Evolutionary conservation across 2,888 invertebrate species (phyloP).

Genomic region (Chironomus riparius): DNA sequence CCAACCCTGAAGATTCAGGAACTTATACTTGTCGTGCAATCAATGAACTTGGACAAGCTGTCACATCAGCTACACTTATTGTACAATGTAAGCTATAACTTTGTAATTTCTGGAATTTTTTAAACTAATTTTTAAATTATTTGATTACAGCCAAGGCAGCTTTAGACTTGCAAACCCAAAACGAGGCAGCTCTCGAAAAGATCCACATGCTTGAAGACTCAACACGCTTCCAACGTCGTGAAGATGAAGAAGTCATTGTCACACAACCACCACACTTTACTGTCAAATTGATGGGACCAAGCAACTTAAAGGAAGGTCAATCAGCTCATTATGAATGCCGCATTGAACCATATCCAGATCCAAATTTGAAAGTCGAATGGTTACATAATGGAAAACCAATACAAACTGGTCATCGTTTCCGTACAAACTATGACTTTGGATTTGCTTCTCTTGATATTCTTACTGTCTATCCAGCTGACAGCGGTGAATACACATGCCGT

Average conservation of each 20-base stretch:
- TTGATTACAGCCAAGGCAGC: constrained; percentile 65
- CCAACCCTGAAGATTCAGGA: constrained; percentile 91
- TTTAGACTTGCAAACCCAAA: constrained; percentile 77
- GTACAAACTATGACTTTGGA: constrained; percentile 93
- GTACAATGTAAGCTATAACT: constrained; percentile 62
- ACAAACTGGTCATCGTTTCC: constrained; percentile 80
- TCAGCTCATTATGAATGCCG: constrained; percentile 89
- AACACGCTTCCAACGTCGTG: constrained; percentile 65
- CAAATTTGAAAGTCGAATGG: constrained; percentile 84
- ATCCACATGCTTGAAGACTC: constrained; percentile 78
- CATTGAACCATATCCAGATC: constrained; percentile 86
- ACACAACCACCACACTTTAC: constrained; percentile 79
- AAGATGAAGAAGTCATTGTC: constrained; percentile 70
- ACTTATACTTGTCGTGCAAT: constrained; percentile 90
- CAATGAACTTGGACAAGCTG: constrained; percentile 90
- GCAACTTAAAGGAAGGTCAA: constrained; percentile 76
- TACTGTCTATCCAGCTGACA: constrained; percentile 88
- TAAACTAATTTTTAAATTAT: not conserved
- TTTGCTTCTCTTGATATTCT: constrained; percentile 93
- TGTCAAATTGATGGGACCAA: constrained; percentile 76
- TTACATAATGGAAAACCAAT: constrained; percentile 86
- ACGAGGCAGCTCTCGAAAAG: constrained; percentile 80
- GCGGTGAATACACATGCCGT: constrained; percentile 82
- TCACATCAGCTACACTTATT: constrained; percentile 83
- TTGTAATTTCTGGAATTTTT: not conserved